Conservation (phyloP, 2,888 invertebrate genomes). For the Platycheirus rosarum region DNA sequence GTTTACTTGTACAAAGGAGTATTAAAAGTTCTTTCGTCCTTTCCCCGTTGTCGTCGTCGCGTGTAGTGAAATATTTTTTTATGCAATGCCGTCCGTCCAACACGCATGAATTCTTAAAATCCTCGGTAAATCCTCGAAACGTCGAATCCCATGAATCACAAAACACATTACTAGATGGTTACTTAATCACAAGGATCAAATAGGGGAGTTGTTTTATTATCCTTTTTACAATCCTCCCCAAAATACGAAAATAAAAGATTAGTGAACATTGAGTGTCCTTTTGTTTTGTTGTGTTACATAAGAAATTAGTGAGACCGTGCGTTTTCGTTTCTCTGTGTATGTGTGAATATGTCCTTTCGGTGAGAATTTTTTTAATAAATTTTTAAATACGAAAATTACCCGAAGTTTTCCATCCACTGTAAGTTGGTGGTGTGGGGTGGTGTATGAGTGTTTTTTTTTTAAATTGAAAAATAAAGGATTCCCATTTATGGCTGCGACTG, state of each 20-base stretch:
- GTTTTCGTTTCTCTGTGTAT: constrained; percentile 9
- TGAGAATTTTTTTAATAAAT: constrained; percentile 60
- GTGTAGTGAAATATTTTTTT: constrained; percentile 52
- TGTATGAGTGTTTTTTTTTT: constrained; percentile 32
- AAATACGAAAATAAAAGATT: constrained; percentile 2
- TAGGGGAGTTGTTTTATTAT: constrained; percentile 24
- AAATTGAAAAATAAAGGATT: constrained; percentile 70
- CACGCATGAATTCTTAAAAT: constrained; percentile 49
- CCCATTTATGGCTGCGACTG: constrained; percentile 43
- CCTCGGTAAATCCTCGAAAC: constrained; percentile 45
- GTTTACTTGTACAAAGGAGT: constrained; percentile 40
- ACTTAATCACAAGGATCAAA: constrained; percentile 58
- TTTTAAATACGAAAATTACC: constrained; percentile 60
- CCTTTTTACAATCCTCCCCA: constrained; percentile 5
- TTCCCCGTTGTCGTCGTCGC: constrained; percentile 42
- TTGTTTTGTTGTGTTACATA: constrained; percentile 49
- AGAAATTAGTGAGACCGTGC: constrained; percentile 39
- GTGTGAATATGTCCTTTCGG: constrained; percentile 21
- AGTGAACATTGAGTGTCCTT: constrained; percentile 17
- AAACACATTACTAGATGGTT: constrained; percentile 53
- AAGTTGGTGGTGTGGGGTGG: constrained; percentile 21
- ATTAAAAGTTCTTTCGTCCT: constrained; percentile 16
- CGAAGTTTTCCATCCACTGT: background rate
- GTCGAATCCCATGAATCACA: constrained; percentile 58
- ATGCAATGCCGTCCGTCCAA: constrained; percentile 61